Base-by-base conservation (phyloP, 2,888 invertebrate genomes). In the Ochropleura leucogaster region DNA sequence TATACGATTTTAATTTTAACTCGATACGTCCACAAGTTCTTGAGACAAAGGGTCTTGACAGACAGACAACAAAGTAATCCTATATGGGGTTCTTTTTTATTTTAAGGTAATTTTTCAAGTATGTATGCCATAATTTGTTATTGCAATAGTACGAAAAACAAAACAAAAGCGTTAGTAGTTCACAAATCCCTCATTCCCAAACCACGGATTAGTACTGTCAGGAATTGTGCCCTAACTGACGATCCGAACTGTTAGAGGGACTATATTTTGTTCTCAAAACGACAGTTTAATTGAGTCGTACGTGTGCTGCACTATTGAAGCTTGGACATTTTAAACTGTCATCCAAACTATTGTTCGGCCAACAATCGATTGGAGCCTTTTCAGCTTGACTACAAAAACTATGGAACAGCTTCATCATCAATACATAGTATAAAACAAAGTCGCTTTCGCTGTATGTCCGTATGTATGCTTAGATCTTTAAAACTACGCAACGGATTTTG, bases 261-360 rank as follows among this genome's bases (percentile, higher is more conserved):
- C 78, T 64, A 68, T 73, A 81, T 83, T 83, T 70, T 79, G 74
- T 74, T 63, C 69, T 62, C 53, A 49, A 79, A 81, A 68, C 70
- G 81, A 83, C 81, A 74, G 74, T 74, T 83, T 79, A 83, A 81
- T 81, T 81, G 80, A 70, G 80, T 68, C 51, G 64, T 63, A 47
- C 79, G 72, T 81, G 49, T 72, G 66, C 63, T 59, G 30, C 59
- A 73, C 74, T 65, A 83, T 79, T 81, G 70, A 71, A 74, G 80
- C 60, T 79, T 57, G 51, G 49, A 74, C 84, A 66, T 81, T 81
- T 80, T 74, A 71, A 74, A 79, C 74, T 67, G 79, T 79, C 74
- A 62, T 64, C 81, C 63, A 51, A 79, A 71, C 84, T 74, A 79
- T 83, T 79, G 81, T 81, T 71, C 46, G 40, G 47, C 84, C 78